Conservation (phyloP, 2,113 vertebrate species). For the Terrapene triunguis region DNA sequence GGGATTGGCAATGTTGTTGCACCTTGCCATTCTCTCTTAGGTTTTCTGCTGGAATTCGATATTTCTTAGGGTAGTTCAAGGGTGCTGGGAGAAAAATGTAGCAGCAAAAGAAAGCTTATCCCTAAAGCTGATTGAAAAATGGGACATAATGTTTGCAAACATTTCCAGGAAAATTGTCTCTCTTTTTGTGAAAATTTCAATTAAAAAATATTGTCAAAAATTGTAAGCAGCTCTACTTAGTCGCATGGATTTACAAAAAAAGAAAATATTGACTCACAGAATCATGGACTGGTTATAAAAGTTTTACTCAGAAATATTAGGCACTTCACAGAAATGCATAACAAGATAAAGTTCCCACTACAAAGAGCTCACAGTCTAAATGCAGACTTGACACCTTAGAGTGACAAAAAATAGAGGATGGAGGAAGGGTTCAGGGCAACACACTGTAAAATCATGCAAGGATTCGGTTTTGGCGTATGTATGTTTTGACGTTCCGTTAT, state of each 20-base stretch:
- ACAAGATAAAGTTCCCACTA: background rate
- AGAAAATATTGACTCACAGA: background rate
- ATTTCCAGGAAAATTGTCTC: background rate
- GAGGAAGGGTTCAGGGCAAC: rapidly evolving
- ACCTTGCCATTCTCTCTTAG: background rate
- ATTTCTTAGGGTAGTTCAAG: background rate
- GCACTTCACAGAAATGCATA: background rate
- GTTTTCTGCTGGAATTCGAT: background rate
- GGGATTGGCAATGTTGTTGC: background rate
- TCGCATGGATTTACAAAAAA: background rate
- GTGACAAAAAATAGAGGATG: background rate
- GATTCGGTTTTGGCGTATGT: background rate
- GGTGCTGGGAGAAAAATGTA: background rate
- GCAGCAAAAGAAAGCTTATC: background rate
- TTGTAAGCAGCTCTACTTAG: background rate
- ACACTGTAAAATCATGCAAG: background rate
- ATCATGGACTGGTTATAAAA: background rate
- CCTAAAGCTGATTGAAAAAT: rapidly evolving
- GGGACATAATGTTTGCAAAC: background rate
- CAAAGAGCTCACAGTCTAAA: background rate
- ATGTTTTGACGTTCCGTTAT: background rate
- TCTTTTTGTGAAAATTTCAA: background rate
- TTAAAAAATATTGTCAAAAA: background rate
- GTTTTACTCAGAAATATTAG: background rate
- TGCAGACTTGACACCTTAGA: background rate